Conservation (phyloP, 1,140 invertebrate species). For the Papilio polyxenes region DNA sequence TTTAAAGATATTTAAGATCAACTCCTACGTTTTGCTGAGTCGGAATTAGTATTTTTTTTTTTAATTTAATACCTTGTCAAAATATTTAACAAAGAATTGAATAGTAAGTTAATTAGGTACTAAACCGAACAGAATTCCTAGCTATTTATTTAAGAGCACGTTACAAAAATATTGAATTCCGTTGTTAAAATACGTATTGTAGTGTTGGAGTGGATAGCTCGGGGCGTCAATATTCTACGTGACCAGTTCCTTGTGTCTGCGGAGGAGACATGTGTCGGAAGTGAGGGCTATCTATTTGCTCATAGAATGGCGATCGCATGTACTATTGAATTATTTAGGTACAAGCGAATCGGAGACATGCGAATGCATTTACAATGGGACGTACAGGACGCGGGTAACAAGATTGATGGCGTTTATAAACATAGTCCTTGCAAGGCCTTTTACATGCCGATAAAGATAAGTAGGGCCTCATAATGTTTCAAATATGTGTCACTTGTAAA, state of each 20-base stretch:
- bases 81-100: background rate
- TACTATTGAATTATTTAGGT: conserved; percentile 68
- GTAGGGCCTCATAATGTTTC: background rate
- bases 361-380: conserved; percentile 54
- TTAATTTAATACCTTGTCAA: background rate
- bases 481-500: background rate
- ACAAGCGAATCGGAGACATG: conserved; percentile 47
- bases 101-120: background rate
- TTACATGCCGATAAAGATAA: background rate
- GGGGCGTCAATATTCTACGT: conserved; percentile 78
- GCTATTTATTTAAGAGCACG: background rate
- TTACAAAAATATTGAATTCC: conserved; percentile 41
- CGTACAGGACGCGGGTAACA: conserved; percentile 14
- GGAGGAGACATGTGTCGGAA: conserved; percentile 77
- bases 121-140: background rate
- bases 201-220: conserved; percentile 59
- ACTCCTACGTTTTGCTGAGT: no score
- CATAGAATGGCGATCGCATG: conserved; percentile 68
- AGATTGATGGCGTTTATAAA: conserved; percentile 21
- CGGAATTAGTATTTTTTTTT: no score
- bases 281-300: conserved; percentile 75
- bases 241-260: conserved; percentile 69
- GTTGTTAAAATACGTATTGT: conserved; percentile 53
- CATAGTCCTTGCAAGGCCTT: background rate
- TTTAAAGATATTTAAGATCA: no score